phyloP scores from a whole-genome alignment of 1,140 invertebrate genomes.

The Atopsyche davidsoni region DNA sequence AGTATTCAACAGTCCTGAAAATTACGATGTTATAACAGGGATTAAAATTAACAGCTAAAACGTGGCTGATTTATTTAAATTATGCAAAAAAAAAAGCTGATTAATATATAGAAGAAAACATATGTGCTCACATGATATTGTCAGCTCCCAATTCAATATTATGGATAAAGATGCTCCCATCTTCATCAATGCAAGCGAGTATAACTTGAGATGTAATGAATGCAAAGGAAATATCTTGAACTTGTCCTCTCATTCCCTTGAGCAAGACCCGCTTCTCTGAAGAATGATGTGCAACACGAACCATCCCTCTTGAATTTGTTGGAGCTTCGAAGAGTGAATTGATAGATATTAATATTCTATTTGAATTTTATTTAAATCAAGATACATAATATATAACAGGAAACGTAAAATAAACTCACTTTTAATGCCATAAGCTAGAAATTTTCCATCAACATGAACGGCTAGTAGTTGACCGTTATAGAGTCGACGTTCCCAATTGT shows the following conservation, averaged over 20 bases:
- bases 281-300: slow-evolving; percentile 72
- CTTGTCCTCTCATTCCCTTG: slow-evolving; percentile 78
- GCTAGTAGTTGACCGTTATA: slow-evolving; percentile 84
- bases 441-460: slow-evolving; percentile 77
- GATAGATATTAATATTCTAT: slow-evolving; percentile 2
- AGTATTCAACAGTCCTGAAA: too few relatives aligned
- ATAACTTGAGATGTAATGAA: slow-evolving; percentile 69
- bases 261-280: slow-evolving; percentile 71
- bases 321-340: background rate
- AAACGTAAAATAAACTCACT: slow-evolving; percentile 48
- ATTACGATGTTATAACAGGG: too few relatives aligned
- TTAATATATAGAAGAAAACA: slow-evolving; percentile 8
- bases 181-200: slow-evolving; percentile 79
- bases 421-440: slow-evolving; percentile 86
- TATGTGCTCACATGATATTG: slow-evolving; percentile 44
- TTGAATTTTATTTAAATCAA: slow-evolving; percentile 6
- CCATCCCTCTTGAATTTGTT: slow-evolving; percentile 52
- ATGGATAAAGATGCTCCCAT: slow-evolving; percentile 75
- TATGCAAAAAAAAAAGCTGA: background rate
- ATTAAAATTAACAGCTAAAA: background rate
- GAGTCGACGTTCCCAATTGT: slow-evolving; percentile 83
- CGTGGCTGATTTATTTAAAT: background rate
- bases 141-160: slow-evolving; percentile 61
- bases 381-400: background rate
- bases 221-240: slow-evolving; percentile 87